phyloP scores from a whole-genome alignment of 2,797 vertebrate species.

The Oryzias sinensis region DNA sequence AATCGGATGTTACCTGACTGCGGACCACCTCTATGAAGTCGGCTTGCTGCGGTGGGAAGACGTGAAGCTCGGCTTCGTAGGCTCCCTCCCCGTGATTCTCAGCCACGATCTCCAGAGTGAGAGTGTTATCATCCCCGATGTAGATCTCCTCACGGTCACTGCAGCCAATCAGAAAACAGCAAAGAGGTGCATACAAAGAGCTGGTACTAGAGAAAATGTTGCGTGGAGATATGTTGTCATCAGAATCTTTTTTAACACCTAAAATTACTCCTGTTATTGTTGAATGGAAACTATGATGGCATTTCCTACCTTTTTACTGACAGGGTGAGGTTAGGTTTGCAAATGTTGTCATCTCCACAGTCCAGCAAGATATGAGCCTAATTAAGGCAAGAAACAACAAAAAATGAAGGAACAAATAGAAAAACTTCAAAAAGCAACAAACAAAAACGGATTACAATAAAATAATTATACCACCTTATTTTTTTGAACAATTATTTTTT shows the following conservation, averaged over 20 bases:
- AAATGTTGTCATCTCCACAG: slow-evolving; percentile 94
- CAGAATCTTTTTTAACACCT: not conserved
- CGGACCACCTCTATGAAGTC: slow-evolving; percentile 91
- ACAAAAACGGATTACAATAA: not conserved
- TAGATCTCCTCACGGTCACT: slow-evolving; percentile 92
- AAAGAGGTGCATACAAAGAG: not conserved
- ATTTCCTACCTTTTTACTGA: slow-evolving; percentile 80
- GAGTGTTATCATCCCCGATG: slow-evolving; percentile 91
- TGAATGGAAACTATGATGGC: too few relatives aligned
- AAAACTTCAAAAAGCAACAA: not conserved
- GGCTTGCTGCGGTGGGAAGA: slow-evolving; percentile 86
- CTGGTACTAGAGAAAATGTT: not conserved
- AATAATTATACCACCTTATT: too few relatives aligned
- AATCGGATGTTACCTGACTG: slow-evolving; percentile 75
- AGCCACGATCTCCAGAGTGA: slow-evolving; percentile 86
- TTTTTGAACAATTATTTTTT: too few relatives aligned
- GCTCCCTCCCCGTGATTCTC: slow-evolving; percentile 93
- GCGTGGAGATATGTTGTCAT: too few relatives aligned
- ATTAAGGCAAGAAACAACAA: not conserved
- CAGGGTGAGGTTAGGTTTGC: slow-evolving; percentile 88
- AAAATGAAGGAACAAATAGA: not conserved
- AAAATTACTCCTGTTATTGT: not conserved
- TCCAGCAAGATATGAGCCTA: slow-evolving; percentile 94
- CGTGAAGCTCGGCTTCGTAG: slow-evolving; percentile 92
- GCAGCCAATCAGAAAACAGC: not conserved